Evolutionary conservation across 2,888 invertebrate genomes (phyloP).

Genomic region (Arrhopalites spinosus): DNA sequence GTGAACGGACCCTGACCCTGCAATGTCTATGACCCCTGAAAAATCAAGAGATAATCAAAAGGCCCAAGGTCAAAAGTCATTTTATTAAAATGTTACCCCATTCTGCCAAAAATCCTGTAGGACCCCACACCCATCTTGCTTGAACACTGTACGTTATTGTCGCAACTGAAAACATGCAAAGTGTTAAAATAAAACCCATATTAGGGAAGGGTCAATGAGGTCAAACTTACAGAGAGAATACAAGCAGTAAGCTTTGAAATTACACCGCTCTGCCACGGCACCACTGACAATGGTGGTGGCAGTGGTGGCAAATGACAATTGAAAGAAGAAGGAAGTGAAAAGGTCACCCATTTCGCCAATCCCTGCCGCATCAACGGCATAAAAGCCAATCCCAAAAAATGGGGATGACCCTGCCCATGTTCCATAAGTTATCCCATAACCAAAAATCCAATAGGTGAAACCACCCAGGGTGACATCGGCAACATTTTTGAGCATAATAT

Average conservation of each 20-base stretch:
- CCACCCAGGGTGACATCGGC: slow-evolving; percentile 62
- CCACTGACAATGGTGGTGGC: slow-evolving; percentile 88
- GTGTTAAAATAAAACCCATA: no score
- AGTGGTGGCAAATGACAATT: slow-evolving; percentile 85
- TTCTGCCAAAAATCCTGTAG: slow-evolving; percentile 58
- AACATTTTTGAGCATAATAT: slow-evolving; percentile 63
- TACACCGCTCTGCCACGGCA: slow-evolving; percentile 85
- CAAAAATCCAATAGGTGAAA: slow-evolving; percentile 62
- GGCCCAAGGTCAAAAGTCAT: no score
- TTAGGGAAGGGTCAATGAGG: no score
- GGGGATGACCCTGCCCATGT: slow-evolving; percentile 57
- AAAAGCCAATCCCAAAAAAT: slow-evolving; percentile 60
- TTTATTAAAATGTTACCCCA: no score
- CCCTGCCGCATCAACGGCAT: slow-evolving; percentile 59
- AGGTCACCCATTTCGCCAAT: slow-evolving; percentile 67
- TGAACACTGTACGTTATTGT: slow-evolving; percentile 60
- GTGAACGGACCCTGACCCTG: slow-evolving; percentile 60
- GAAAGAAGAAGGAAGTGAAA: slow-evolving; percentile 86
- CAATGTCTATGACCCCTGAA: slow-evolving; percentile 60
- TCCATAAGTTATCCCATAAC: slow-evolving; percentile 56
- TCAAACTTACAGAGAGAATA: slow-evolving; percentile 57
- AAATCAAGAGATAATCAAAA: no score
- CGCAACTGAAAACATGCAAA: no score
- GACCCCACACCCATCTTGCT: slow-evolving; percentile 58
- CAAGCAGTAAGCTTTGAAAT: slow-evolving; percentile 59